Evolutionary conservation across 30 jellyfish, hydroid and myxozoan species (phyloP).

Genomic region (Aurelia aurita complex sp. Pacific): DNA sequence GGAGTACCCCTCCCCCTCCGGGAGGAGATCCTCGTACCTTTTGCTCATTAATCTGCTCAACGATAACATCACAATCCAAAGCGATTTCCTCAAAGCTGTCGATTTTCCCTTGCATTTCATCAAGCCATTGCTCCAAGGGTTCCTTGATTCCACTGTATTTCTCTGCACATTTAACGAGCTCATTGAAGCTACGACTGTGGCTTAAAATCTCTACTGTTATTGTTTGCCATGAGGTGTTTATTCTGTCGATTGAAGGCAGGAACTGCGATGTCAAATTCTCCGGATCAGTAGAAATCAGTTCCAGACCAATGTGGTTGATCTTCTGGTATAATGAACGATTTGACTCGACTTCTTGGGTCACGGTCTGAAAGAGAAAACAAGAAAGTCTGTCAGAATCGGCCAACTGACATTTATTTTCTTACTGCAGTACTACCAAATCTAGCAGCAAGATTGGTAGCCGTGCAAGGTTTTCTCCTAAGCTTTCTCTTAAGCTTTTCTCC

Average conservation of each 20-base stretch:
- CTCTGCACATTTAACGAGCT: conserved; percentile 95
- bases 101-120: conserved; percentile 76
- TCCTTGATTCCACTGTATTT: conserved; percentile 84
- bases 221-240: conserved; percentile 94
- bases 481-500: too few relatives aligned
- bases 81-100: conserved; percentile 80
- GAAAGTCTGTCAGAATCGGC: too few relatives aligned
- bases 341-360: conserved; percentile 86
- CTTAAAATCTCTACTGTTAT: conserved; percentile 83
- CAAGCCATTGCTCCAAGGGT: conserved; percentile 91
- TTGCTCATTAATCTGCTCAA: conserved; percentile 81
- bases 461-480: too few relatives aligned
- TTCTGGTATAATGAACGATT: conserved; percentile 88
- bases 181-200: conserved; percentile 91
- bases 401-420: too few relatives aligned
- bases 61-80: conserved; percentile 69
- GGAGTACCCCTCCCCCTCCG: too few relatives aligned
- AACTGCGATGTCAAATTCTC: conserved; percentile 71
- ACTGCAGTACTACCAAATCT: too few relatives aligned
- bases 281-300: conserved; percentile 76
- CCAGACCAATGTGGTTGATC: conserved; percentile 96
- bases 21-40: conserved; percentile 53
- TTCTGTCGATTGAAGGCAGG: conserved; percentile 81
- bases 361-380: conserved; percentile 34
- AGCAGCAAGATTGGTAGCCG: too few relatives aligned